Conservation (phyloP, 1,140 invertebrate species). For the Lineus longissimus region DNA sequence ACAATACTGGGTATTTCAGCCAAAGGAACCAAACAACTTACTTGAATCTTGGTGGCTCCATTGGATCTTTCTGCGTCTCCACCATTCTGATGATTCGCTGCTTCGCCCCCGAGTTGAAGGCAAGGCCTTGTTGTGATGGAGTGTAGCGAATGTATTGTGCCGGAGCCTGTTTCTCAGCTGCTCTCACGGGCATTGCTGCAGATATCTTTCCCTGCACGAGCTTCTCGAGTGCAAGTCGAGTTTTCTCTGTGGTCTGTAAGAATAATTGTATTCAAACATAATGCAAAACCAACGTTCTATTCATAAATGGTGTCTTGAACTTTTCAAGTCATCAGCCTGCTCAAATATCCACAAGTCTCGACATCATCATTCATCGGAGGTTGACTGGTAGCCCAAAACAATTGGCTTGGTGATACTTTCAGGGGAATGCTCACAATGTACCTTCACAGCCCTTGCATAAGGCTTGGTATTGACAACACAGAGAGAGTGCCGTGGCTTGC, state of each 20-base stretch:
- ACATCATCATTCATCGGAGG: too few relatives aligned
- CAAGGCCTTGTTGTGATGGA: conserved; percentile 91
- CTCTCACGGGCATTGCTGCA: conserved; percentile 87
- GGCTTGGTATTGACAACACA: too few relatives aligned
- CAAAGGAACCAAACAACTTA: conserved; percentile 27
- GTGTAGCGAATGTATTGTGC: conserved; percentile 97
- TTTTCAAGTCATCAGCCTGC: too few relatives aligned
- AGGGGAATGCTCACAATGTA: too few relatives aligned
- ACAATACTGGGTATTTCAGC: neutral
- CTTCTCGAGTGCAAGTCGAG: conserved; percentile 48
- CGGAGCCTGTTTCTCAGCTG: conserved; percentile 83
- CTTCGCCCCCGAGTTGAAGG: conserved; percentile 95
- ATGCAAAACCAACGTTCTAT: neutral
- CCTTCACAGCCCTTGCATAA: too few relatives aligned
- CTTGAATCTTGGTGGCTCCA: conserved; percentile 97
- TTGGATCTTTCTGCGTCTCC: conserved; percentile 92
- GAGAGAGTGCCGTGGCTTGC: too few relatives aligned
- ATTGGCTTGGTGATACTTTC: too few relatives aligned
- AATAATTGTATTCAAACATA: neutral
- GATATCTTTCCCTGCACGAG: conserved; percentile 57
- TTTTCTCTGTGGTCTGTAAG: conserved; percentile 50
- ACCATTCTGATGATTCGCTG: conserved; percentile 96
- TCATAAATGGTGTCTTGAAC: conserved; percentile 1
- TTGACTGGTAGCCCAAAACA: too few relatives aligned
- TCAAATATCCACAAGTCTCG: too few relatives aligned